Conservation (phyloP, 2,888 invertebrate genomes). For the Epinotia bilunana region DNA sequence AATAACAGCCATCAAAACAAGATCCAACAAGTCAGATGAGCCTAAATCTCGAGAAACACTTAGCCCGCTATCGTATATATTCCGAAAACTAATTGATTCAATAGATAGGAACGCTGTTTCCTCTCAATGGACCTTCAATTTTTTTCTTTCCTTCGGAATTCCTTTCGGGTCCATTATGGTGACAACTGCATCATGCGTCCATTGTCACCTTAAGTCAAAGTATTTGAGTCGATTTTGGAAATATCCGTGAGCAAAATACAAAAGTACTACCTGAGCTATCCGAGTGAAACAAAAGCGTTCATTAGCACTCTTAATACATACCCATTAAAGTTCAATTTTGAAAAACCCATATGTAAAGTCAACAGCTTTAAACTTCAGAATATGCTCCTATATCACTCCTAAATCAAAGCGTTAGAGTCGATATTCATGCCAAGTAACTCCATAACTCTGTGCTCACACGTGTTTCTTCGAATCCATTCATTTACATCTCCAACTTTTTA, state of each 20-base stretch:
- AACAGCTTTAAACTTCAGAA: not conserved
- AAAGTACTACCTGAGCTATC: not conserved
- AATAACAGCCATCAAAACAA: constrained; percentile 13
- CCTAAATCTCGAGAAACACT: constrained; percentile 32
- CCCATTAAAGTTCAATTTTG: constrained; percentile 1
- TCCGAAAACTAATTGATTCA: constrained; percentile 44
- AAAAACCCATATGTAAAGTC: not conserved
- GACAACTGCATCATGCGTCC: constrained; percentile 2
- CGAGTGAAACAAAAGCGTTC: constrained; percentile 10
- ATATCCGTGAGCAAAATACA: not conserved
- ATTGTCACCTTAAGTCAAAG: not conserved
- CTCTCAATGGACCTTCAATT: constrained; percentile 55
- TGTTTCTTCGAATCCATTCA: constrained; percentile 80
- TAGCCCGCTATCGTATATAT: constrained; percentile 32
- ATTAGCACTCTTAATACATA: not conserved
- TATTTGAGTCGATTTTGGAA: constrained; percentile 5
- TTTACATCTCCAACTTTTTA: constrained; percentile 56
- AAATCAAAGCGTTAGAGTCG: constrained; percentile 10
- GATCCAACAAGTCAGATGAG: constrained; percentile 22
- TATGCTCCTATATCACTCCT: not conserved
- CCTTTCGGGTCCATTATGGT: constrained; percentile 68
- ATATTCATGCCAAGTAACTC: not conserved
- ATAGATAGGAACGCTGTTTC: constrained; percentile 42
- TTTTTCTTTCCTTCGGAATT: constrained; percentile 74
- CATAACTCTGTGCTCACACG: constrained; percentile 57